Evolutionary conservation across 2,797 vertebrate species (phyloP).

Genomic region (Mormyrus proboscirostris): DNA sequence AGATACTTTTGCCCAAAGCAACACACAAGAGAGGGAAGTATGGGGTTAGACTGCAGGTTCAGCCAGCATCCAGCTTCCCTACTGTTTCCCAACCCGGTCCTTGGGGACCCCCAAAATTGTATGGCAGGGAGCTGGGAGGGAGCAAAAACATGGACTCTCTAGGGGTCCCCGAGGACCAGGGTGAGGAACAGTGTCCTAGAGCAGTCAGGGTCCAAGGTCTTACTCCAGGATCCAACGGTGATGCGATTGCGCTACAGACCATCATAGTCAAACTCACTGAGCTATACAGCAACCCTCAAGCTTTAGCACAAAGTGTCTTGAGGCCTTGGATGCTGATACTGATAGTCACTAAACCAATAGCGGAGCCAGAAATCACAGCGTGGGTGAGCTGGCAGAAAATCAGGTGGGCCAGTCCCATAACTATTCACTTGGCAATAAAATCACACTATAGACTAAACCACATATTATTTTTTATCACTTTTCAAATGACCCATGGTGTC

Average conservation of each 20-base stretch:
- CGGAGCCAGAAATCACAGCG: not conserved
- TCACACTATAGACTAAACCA: not conserved
- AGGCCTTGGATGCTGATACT: not conserved
- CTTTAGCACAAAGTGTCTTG: not conserved
- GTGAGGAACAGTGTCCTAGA: not conserved
- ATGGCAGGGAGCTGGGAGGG: not conserved
- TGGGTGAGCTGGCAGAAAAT: not conserved
- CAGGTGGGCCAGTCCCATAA: not conserved
- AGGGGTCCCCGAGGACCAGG: not conserved
- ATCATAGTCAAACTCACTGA: not conserved
- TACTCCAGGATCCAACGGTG: not conserved
- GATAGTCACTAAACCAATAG: not conserved
- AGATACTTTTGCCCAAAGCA: not conserved
- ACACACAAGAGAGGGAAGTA: not conserved
- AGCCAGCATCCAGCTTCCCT: not conserved
- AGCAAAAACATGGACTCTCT: not conserved
- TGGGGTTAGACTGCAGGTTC: not conserved
- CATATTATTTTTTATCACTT: not conserved
- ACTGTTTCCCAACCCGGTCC: not conserved
- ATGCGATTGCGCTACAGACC: not conserved
- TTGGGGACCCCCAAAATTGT: not conserved
- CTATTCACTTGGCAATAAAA: not conserved
- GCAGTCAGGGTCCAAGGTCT: not conserved
- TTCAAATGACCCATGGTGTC: not conserved
- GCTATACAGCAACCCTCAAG: not conserved